phyloP scores from a whole-genome alignment of 2,888 invertebrate genomes.

The Colletes collaris region DNA sequence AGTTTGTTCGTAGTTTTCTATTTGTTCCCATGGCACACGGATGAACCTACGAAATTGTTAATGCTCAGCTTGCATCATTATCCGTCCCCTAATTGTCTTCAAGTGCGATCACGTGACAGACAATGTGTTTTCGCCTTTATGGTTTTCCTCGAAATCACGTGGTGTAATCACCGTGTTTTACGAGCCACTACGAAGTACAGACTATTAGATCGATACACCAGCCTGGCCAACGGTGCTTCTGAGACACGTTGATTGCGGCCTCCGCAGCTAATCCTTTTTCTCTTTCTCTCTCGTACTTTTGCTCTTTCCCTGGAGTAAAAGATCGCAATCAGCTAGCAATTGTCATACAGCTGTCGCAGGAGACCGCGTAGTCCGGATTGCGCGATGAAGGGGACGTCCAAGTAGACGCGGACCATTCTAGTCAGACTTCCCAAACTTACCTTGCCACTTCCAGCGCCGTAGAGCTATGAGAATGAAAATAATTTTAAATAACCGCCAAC shows the following conservation, averaged over 20 bases:
- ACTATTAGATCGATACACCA: slow-evolving; percentile 50
- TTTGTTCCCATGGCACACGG: too few relatives aligned
- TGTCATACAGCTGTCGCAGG: slow-evolving; percentile 38
- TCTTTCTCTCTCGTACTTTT: background rate
- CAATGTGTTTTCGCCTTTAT: slow-evolving; percentile 9
- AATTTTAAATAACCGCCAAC: background rate
- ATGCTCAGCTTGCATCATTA: too few relatives aligned
- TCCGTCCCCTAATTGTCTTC: too few relatives aligned
- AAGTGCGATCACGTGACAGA: too few relatives aligned
- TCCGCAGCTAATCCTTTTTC: slow-evolving; percentile 36
- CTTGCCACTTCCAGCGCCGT: background rate
- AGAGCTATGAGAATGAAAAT: too few relatives aligned
- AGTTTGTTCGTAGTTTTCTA: too few relatives aligned
- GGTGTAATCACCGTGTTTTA: slow-evolving; percentile 48
- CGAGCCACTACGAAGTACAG: slow-evolving; percentile 24
- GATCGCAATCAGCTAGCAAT: slow-evolving; percentile 55
- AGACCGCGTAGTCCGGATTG: slow-evolving; percentile 4
- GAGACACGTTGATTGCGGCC: slow-evolving; percentile 47
- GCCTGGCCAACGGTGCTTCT: slow-evolving; percentile 25
- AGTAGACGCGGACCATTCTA: slow-evolving; percentile 4
- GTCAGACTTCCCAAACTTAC: slow-evolving; percentile 1
- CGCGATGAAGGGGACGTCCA: slow-evolving; percentile 13
- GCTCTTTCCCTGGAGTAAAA: background rate
- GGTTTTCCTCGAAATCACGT: slow-evolving; percentile 51
- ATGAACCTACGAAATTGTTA: too few relatives aligned